These are phyloP conservation scores for Neoaliturus tenellus DNA, from an alignment of 2,888 invertebrate genomes.

Conservation along the genomic window DNA sequence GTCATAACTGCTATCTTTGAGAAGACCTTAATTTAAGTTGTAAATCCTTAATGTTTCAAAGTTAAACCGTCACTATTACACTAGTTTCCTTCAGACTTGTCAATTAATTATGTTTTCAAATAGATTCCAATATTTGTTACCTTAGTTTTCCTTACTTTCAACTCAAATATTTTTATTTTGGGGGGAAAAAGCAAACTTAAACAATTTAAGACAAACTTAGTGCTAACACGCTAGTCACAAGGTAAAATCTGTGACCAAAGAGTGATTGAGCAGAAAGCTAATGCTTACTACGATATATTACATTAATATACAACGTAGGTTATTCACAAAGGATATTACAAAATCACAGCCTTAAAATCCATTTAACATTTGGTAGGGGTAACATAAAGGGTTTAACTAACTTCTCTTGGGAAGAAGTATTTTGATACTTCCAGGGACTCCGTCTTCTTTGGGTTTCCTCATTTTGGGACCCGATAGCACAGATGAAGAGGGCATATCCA, in stretches of 20 bases:
- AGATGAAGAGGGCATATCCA: neutral
- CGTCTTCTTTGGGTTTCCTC: neutral
- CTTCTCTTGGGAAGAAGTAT: conserved; percentile 10
- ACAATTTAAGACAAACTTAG: neutral
- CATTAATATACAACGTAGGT: neutral
- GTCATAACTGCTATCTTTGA: too few species aligned
- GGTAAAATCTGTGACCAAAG: neutral
- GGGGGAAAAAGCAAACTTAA: neutral
- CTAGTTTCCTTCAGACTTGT: too few species aligned
- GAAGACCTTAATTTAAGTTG: too few species aligned
- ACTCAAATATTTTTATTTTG: neutral
- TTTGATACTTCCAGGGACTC: neutral
- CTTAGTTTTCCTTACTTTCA: neutral
- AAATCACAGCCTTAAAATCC: conserved; percentile 24
- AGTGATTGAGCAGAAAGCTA: neutral
- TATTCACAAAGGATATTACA: neutral
- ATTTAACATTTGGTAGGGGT: neutral
- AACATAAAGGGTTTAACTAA: neutral
- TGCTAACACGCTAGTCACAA: neutral
- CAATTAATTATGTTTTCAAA: too few species aligned
- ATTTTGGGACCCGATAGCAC: conserved; percentile 4
- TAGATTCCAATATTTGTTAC: too few species aligned
- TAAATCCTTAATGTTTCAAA: too few species aligned
- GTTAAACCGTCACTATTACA: too few species aligned
- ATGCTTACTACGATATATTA: neutral